Evolutionary conservation across 1,140 invertebrate species (phyloP).

Genomic region (Megalonaias nervosa): DNA sequence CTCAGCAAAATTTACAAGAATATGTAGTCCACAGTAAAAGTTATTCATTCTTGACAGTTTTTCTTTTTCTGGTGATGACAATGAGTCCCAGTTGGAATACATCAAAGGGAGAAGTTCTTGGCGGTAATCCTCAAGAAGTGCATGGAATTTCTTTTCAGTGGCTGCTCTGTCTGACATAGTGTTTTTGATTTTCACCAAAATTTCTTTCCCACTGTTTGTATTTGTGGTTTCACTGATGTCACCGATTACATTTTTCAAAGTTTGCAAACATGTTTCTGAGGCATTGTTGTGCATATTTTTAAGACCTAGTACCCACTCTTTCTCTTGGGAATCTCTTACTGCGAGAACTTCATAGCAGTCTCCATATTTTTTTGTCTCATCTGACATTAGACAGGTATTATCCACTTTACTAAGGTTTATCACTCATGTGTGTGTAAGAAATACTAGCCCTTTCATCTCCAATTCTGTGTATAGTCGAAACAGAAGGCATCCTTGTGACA

Average conservation of each 20-base stretch:
- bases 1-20: conserved; percentile 35
- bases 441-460: conserved; percentile 13
- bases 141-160: too few relatives aligned
- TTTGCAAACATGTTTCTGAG: conserved; percentile 18
- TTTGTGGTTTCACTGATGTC: conserved; percentile 15
- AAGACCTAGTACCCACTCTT: conserved; percentile 33
- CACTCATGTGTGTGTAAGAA: conserved; percentile 17
- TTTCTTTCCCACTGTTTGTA: conserved; percentile 18
- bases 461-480: too few relatives aligned
- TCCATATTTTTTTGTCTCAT: conserved; percentile 37
- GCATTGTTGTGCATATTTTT: conserved; percentile 29
- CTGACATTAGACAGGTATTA: conserved; percentile 27
- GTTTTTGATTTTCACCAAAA: conserved; percentile 39
- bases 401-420: conserved; percentile 11
- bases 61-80: too few relatives aligned
- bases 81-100: too few relatives aligned
- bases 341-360: conserved; percentile 23
- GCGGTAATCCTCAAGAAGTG: too few relatives aligned
- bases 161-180: too few relatives aligned
- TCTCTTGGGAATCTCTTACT: conserved; percentile 20
- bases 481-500: conserved; percentile 13
- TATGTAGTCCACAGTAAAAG: conserved; percentile 33
- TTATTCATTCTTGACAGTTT: conserved; percentile 21
- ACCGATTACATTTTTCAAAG: conserved; percentile 9
- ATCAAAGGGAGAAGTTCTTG: too few relatives aligned